Evolutionary conservation across 2,888 invertebrate genomes (phyloP), one percentile per base, ranked within the genome.

Genomic region (Onthophagus sagittarius): DNA sequence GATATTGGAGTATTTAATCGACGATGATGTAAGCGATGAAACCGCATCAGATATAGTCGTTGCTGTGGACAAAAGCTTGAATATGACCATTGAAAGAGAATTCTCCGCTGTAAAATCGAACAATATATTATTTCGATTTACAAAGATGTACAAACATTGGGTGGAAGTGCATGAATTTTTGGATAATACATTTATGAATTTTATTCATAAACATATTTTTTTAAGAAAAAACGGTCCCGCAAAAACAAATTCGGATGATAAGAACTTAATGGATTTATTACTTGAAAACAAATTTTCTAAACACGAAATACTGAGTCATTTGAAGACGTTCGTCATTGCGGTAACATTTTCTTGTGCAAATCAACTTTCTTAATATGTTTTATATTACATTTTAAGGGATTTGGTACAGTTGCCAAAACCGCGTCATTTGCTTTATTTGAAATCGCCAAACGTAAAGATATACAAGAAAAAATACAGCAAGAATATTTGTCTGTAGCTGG

Each of bases 391-490:
- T 15, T 9, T n/a, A n/a, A 67, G 67, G 67, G 67, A 5, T 67
- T 32, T 31, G 67, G 23, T 32, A 67, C 67, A 15, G 23, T 32
- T 23, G 67, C 67, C 9, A n/a, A 15, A 15, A 2, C 31, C 7
- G 23, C 32, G 4, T n/a, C 15, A 15, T 67, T 67, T 67, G 31
- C 67, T 5, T 23, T 67, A 67, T 67, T 31, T 32, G 67, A 15
- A 67, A 31, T 67, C 9, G 67, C 67, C 15, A 67, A 67, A 32
- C 23, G 32, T 9, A 2, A 23, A 5, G 67, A 67, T 7, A 5
- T 67, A 67, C 67, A 67, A 67, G 11, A 31, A n/a, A 67, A 67
- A 67, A 67, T 67, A 67, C n/a, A 23, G 9, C 9, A 67, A 9
- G 67, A 67, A 67, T 67, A 23, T n/a, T 31, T 31, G 31, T 11